Conservation (phyloP, 2,797 vertebrate genomes). For the Pelobates cultripes region DNA sequence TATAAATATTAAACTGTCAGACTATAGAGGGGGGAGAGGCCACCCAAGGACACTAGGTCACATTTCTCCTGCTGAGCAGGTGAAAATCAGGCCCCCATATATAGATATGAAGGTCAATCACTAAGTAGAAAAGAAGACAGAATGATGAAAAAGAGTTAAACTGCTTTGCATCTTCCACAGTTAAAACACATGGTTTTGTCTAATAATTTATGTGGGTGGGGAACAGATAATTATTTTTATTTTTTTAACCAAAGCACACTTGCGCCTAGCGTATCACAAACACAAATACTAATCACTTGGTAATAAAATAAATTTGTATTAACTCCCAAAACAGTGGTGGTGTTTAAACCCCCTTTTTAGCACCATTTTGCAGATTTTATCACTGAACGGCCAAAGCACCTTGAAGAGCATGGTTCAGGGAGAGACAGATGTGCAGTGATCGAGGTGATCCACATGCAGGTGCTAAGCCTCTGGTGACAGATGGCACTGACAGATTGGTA, state of each 20-base stretch:
- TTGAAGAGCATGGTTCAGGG: neutral
- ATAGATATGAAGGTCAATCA: no score
- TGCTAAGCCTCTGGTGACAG: slow-evolving; percentile 32
- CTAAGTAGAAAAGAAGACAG: no score
- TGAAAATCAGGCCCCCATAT: neutral
- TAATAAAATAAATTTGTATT: no score
- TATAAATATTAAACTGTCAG: slow-evolving; percentile 51
- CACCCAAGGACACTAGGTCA: slow-evolving; percentile 47
- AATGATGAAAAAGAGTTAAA: no score
- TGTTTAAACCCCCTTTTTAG: no score
- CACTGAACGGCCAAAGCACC: neutral
- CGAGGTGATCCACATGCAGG: slow-evolving; percentile 30
- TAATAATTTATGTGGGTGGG: neutral
- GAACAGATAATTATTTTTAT: neutral
- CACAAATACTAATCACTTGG: no score
- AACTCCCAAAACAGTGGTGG: no score
- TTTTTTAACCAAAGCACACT: no score
- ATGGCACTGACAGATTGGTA: slow-evolving; percentile 37
- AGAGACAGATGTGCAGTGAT: slow-evolving; percentile 21
- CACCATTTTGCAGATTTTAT: no score
- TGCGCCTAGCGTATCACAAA: no score
- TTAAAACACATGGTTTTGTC: no score
- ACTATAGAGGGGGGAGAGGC: slow-evolving; percentile 44
- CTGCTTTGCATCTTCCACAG: no score
- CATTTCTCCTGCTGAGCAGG: neutral